Conservation (phyloP, 2,113 vertebrate species). For the Phrynosoma platyrhinos region DNA sequence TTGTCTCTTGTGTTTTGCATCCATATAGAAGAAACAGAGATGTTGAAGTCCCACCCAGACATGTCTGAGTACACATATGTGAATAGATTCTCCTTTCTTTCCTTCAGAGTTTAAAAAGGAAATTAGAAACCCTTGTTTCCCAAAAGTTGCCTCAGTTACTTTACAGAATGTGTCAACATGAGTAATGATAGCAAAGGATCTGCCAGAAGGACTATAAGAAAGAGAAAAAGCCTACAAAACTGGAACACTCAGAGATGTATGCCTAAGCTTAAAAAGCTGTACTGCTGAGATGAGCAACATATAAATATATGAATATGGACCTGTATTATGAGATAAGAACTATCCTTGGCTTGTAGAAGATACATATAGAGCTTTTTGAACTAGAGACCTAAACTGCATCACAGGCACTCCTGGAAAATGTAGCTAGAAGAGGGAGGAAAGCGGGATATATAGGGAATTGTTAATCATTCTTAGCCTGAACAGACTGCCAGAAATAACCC, state of each 20-base stretch:
- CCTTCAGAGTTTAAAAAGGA: constrained; percentile 43
- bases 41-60: constrained; percentile 12
- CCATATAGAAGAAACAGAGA: constrained; percentile 24
- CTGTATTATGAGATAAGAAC: background rate
- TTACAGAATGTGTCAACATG: constrained; percentile 61
- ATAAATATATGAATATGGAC: background rate
- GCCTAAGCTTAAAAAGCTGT: accelerated
- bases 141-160: constrained; percentile 56
- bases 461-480: background rate
- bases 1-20: constrained; percentile 31
- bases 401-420: background rate
- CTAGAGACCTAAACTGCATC: background rate
- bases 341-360: background rate
- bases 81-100: background rate
- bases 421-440: background rate
- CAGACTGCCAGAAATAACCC: too few species aligned
- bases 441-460: background rate
- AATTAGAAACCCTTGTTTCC: constrained; percentile 54
- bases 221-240: constrained; percentile 64
- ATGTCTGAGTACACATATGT: background rate
- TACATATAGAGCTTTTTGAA: background rate
- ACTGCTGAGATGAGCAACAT: constrained; percentile 7
- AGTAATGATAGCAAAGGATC: constrained; percentile 65
- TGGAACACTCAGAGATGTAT: constrained; percentile 6
- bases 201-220: constrained; percentile 69